Evolutionary conservation across 1,140 invertebrate genomes (phyloP).

Genomic region (Meloidogyne floridensis): DNA sequence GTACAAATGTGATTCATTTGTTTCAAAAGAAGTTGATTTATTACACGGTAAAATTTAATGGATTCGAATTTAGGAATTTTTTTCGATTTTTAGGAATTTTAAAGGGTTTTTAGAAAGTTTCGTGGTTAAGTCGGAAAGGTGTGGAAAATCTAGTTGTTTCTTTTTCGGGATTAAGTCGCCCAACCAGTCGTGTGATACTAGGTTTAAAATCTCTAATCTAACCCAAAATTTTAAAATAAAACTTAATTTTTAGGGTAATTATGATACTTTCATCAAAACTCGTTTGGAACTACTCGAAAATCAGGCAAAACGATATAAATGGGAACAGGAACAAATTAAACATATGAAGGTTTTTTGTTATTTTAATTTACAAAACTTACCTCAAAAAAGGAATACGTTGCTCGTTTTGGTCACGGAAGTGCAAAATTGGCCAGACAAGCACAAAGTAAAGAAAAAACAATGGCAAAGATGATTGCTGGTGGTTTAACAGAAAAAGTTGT

Average conservation of each 20-base stretch:
- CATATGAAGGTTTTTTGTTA: constrained; percentile 86
- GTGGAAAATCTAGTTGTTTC: no score
- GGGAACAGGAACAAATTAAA: constrained; percentile 98
- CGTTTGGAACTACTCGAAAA: constrained; percentile 92
- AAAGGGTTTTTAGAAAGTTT: no score
- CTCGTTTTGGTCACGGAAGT: constrained; percentile 96
- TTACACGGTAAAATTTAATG: constrained; percentile 76
- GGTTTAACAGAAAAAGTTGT: constrained; percentile 88
- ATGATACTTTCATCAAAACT: constrained; percentile 90
- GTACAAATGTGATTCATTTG: constrained; percentile 96
- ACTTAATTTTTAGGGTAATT: constrained; percentile 75
- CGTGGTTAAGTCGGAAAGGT: no score
- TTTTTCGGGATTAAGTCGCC: no score
- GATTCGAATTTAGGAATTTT: no score
- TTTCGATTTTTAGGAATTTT: no score
- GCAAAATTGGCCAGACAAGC: constrained; percentile 96
- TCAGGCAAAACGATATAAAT: constrained; percentile 97
- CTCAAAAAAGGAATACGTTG: constrained; percentile 84
- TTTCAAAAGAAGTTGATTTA: constrained; percentile 89
- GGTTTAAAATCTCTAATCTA: no score
- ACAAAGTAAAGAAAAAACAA: constrained; percentile 97
- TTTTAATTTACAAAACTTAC: constrained; percentile 1
- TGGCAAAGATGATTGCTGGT: constrained; percentile 97
- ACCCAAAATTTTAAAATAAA: neutral
- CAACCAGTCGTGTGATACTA: no score